phyloP scores from a whole-genome alignment of 23 tunicate genomes.

The Ciona savignyi region DNA sequence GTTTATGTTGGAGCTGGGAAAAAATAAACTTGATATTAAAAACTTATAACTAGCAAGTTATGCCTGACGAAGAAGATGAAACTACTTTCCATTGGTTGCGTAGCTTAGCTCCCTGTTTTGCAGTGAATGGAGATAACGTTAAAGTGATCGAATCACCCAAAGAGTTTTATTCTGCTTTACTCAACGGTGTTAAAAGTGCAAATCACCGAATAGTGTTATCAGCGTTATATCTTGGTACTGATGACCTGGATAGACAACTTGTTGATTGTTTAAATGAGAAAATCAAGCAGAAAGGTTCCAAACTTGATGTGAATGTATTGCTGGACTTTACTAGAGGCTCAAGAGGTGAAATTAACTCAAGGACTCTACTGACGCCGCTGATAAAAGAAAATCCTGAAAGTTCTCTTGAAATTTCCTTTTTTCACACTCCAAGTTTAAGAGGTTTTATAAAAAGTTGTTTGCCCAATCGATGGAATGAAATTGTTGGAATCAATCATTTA shows the following conservation, averaged over 20 bases:
- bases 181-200: slow-evolving; percentile 38
- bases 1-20: too few species aligned
- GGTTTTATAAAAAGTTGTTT: slow-evolving; percentile 35
- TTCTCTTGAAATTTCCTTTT: slow-evolving; percentile 40
- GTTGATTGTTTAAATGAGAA: slow-evolving; percentile 15
- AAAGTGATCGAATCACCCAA: slow-evolving; percentile 49
- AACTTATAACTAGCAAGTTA: too few species aligned
- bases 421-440: slow-evolving; percentile 67
- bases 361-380: slow-evolving; percentile 42
- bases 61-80: too few species aligned
- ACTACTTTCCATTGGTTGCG: slow-evolving; percentile 3
- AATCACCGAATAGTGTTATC: slow-evolving; percentile 60
- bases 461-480: slow-evolving; percentile 69
- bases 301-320: slow-evolving; percentile 45
- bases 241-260: slow-evolving; percentile 41
- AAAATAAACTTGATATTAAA: too few species aligned
- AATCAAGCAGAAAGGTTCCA: too few species aligned
- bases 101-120: slow-evolving; percentile 18
- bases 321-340: slow-evolving; percentile 79
- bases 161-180: slow-evolving; percentile 35
- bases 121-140: slow-evolving; percentile 59
- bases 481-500: slow-evolving; percentile 68
- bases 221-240: slow-evolving; percentile 78
- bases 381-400: slow-evolving; percentile 1
- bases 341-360: slow-evolving; percentile 57